Percentiles rank a stretch among this genome's conserved stretches.
Conservation (phyloP, 1,140 invertebrate species). For the Rhizoglyphus robini region DNA sequence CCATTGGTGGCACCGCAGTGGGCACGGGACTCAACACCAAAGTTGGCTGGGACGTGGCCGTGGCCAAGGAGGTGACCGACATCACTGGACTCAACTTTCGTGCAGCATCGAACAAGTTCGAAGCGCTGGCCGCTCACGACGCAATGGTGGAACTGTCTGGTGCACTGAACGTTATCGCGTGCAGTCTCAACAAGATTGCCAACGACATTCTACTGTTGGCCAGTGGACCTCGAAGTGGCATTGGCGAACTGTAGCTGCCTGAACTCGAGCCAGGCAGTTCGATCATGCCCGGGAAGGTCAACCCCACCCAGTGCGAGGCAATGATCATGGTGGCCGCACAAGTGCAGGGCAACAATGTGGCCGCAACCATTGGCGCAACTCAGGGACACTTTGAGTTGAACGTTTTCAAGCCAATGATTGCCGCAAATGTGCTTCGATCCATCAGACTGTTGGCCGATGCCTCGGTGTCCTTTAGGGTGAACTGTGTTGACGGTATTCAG, state of each 20-base stretch:
- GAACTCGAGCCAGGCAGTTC: conserved; percentile 98
- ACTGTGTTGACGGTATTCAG: conserved; percentile 82
- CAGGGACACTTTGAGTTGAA: conserved; percentile 99
- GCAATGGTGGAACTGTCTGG: conserved; percentile 90
- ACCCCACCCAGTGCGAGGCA: conserved; percentile 97
- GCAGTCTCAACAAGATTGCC: conserved; percentile 94
- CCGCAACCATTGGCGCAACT: conserved; percentile 75
- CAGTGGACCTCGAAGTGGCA: conserved; percentile 88
- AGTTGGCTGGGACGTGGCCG: conserved; percentile 65
- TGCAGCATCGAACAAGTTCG: conserved; percentile 94
- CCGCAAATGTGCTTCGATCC: conserved; percentile 85
- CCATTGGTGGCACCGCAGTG: conserved; percentile 82
- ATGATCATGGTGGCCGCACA: conserved; percentile 97
- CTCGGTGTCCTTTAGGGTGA: conserved; percentile 68
- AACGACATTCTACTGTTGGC: conserved; percentile 93
- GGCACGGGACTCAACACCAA: conserved; percentile 87
- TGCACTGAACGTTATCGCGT: conserved; percentile 78
- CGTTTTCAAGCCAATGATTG: conserved; percentile 96
- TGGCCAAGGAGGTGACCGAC: conserved; percentile 60
- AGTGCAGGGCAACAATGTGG: conserved; percentile 97
- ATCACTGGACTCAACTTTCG: conserved; percentile 64
- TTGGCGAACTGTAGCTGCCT: conserved; percentile 86
- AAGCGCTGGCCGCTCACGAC: conserved; percentile 86
- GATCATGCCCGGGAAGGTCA: conserved; percentile 98
- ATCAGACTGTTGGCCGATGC: conserved; percentile 76